Base-by-base conservation (phyloP, 1,140 invertebrate species). In the Procambarus clarkii region DNA sequence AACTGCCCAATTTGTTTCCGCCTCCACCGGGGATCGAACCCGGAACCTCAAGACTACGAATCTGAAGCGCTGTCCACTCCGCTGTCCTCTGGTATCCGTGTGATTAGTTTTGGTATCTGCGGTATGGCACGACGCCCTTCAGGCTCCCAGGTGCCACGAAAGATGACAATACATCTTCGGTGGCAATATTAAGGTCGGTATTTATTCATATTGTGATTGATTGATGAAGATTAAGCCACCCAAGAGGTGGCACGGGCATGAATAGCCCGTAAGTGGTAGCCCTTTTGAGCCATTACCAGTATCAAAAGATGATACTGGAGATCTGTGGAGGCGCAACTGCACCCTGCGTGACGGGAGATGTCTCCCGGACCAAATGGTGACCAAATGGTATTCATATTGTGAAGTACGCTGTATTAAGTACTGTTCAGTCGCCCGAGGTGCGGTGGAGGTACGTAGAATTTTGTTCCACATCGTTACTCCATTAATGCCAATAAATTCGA, bases 21-120 rank as follows among this genome's bases (percentile, higher is more conserved):
- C n/a, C 15, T 24, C n/a, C 60, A 82, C 24, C 15, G 34, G 54
- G 50, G 50, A n/a, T 54, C 58, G 80, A 45, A 11, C 50, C 50
- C 60, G 80, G 34, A 34, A 34, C 34, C 34, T 34, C 34, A 34
- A 34, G 34, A 34, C 34, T 34, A 34, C 34, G 34, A 34, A 34
- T 34, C 34, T 34, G 34, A 34, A 34, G 34, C 34, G 1, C 34
- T 34, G 34, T 34, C 34, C 34, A 34, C 34, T 34, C 34, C 0
- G 34, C 34, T 34, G 34, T 34, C n/a, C n/a, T n/a, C n/a, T 34
- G 34, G 80, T 60, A 82, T 82, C 80, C 54, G 50, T 60, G 80
- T 82, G 80, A 82, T 82, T 82, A 82, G 54, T 82, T 82, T 60
- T 48, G 80, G 80, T 82, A 82, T 82, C 80, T 21, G 54, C 21